Base-by-base conservation (phyloP, 2,113 vertebrate species). In the Aptenodytes forsteri region DNA sequence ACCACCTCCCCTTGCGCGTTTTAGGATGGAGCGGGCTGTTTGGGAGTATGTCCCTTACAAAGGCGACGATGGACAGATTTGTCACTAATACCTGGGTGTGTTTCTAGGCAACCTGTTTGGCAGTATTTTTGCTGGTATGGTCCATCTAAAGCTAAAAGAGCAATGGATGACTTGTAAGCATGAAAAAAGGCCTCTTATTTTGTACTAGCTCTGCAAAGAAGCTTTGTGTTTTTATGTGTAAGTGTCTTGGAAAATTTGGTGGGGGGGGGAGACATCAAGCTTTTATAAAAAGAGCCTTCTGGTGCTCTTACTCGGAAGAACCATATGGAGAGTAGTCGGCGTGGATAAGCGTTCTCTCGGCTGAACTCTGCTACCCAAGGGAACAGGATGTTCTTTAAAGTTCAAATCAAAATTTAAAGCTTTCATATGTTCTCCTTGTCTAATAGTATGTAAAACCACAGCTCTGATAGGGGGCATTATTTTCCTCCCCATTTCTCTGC, bases 1-100 rank as follows among this genome's bases (percentile, higher is more conserved):
- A 25, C 12, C 16, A 2, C 19, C 4, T 11, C 50, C 27, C 8
- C 9, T 46, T 11, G 16, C 17, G 3, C 0, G 25, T 14, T 6
- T 6, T 6, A 26, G 72, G 40, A 6, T 16, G 40, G 19, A 29
- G 16, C 0, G 5, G 42, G 59, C 11, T 38, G 7, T n/a, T 7
- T 20, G 22, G 38, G 17, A 40, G 16, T 15, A 2, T 0, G 9
- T 36, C 54, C 59, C n/a, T 15, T 7, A 8, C 7, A 9, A 10
- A 58, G 47, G 25, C 2, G 7, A 1, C 7, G 3, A 12, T 2
- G 62, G 18, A 5, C 30, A 16, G 17, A 4, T 5, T 20, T 42
- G 50, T 22, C 15, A 2, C 18, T 8, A 9, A 29, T 6, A 26
- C 16, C 36, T 40, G 18, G 6, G 2, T 23, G 18, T 0, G 3